phyloP scores from a whole-genome alignment of 2,888 invertebrate genomes.

The Tetragonula carbonaria region DNA sequence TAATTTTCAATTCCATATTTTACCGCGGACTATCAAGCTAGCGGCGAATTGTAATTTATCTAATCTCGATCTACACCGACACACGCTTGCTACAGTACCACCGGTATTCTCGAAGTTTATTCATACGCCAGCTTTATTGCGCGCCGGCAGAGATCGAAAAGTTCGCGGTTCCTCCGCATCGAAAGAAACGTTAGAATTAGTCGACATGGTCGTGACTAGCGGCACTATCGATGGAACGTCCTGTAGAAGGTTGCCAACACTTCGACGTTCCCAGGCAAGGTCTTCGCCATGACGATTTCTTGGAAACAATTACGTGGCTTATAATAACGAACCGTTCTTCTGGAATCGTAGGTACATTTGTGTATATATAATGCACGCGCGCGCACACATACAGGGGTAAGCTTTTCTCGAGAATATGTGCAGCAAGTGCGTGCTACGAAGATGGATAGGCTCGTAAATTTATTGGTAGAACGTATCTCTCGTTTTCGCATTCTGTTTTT shows the following conservation, averaged over 20 bases:
- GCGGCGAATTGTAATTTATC: conserved; percentile 47
- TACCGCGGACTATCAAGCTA: conserved; percentile 38
- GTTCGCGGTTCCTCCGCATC: conserved; percentile 36
- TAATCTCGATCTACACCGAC: conserved; percentile 52
- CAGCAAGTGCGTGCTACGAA: conserved; percentile 67
- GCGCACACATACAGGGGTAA: conserved; percentile 1
- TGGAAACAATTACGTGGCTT: conserved; percentile 81
- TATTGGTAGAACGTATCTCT: conserved; percentile 74
- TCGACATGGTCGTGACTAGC: conserved; percentile 72
- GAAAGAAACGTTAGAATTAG: conserved; percentile 56
- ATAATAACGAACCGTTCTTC: conserved; percentile 77
- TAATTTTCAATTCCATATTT: conserved; percentile 57
- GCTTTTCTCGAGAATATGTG: conserved; percentile 61
- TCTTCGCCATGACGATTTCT: conserved; percentile 79
- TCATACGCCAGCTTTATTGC: neutral
- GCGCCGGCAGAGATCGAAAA: conserved; percentile 12
- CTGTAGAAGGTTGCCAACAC: conserved; percentile 75
- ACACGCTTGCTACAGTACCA: conserved; percentile 19
- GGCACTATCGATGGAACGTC: conserved; percentile 75
- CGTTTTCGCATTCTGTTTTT: conserved; percentile 59
- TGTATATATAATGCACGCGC: conserved; percentile 53
- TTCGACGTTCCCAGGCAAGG: conserved; percentile 80
- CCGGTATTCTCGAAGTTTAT: conserved; percentile 7
- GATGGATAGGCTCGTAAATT: conserved; percentile 81
- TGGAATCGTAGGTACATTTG: conserved; percentile 68